Evolutionary conservation across 1,140 invertebrate genomes (phyloP).

Genomic region (Pachypsylla venusta): DNA sequence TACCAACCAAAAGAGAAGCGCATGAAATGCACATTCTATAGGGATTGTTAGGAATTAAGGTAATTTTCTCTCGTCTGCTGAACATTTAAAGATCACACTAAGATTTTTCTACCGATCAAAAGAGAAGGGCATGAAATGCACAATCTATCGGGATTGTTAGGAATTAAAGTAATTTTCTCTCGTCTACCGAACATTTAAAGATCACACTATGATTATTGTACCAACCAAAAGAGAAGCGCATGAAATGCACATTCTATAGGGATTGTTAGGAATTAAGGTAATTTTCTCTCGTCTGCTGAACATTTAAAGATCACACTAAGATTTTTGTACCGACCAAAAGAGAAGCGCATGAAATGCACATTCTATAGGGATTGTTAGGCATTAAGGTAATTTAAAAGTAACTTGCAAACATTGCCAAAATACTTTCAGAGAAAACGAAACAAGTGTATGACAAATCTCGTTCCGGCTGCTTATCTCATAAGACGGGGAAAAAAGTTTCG

Average conservation of each 20-base stretch:
- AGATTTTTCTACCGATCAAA: constrained; percentile 95
- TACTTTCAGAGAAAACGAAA: no score
- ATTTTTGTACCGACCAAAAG: constrained; percentile 94
- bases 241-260: constrained; percentile 75
- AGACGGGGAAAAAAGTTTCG: no score
- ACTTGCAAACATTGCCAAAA: no score
- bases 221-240: constrained; percentile 92
- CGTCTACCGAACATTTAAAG: constrained; percentile 82
- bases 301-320: constrained; percentile 83
- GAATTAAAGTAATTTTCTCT: constrained; percentile 60
- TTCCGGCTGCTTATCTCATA: no score
- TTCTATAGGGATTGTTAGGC: constrained; percentile 75
- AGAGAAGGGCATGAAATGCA: constrained; percentile 83
- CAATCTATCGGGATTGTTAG: constrained; percentile 76
- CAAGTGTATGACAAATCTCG: no score
- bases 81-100: constrained; percentile 81
- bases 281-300: constrained; percentile 49
- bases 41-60: constrained; percentile 68
- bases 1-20: constrained; percentile 88
- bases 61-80: constrained; percentile 68
- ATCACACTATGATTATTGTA: constrained; percentile 88
- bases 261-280: constrained; percentile 66
- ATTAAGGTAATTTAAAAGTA: constrained; percentile 38
- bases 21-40: constrained; percentile 82
- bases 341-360: constrained; percentile 80